Evolutionary conservation across 1,140 invertebrate genomes (phyloP).

Genomic region (Dinoponera quadriceps): DNA sequence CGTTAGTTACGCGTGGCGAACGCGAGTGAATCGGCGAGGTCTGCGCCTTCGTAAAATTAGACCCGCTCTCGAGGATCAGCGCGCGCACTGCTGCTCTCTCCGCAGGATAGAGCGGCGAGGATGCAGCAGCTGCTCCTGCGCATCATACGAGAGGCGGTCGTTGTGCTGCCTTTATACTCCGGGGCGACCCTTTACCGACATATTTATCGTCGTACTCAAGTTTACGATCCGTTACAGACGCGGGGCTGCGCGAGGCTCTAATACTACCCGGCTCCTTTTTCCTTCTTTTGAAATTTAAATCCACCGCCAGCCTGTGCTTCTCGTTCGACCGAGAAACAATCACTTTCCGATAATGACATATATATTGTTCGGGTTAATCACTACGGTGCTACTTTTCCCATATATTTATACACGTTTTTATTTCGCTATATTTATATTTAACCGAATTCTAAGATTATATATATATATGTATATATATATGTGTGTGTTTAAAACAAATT

Average conservation of each 20-base stretch:
- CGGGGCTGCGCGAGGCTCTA: conserved; percentile 35
- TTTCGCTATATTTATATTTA: no score
- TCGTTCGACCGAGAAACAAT: neutral
- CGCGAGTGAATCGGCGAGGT: neutral
- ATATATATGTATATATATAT: no score
- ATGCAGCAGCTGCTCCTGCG: conserved; percentile 64
- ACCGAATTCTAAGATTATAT: no score
- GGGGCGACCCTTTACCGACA: conserved; percentile 56
- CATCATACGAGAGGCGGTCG: conserved; percentile 47
- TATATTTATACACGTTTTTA: no score
- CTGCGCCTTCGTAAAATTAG: conserved; percentile 61
- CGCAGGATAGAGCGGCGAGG: conserved; percentile 45
- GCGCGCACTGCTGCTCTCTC: conserved; percentile 16
- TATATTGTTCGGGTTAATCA: neutral
- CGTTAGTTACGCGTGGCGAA: neutral
- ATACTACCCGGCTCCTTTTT: neutral
- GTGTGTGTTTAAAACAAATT: no score
- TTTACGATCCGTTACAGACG: conserved; percentile 59
- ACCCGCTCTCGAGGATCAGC: conserved; percentile 51
- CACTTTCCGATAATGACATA: neutral
- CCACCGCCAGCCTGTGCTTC: neutral
- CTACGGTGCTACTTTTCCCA: neutral
- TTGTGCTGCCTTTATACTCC: conserved; percentile 62
- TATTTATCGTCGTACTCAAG: conserved; percentile 60
- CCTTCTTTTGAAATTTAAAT: conserved; percentile 23